Evolutionary conservation across 2,888 invertebrate species (phyloP), one percentile per base, ranked within the genome.

Genomic region (Cerastis rubricosa): DNA sequence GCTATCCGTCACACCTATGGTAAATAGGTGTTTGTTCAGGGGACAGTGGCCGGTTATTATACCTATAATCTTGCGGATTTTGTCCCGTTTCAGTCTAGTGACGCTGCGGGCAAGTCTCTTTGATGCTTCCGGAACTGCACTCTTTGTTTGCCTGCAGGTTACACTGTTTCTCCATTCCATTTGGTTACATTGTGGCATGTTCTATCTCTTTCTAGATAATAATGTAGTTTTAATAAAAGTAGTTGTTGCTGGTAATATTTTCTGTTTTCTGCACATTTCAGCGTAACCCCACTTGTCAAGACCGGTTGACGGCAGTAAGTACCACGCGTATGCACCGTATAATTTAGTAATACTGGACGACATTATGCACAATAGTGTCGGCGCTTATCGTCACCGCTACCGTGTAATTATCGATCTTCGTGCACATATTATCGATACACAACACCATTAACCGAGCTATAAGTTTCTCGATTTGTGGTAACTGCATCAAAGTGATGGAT

Each of bases 301-400:
- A 93, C 92, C 91, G 92, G 94, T 93, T 84, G 72, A 72, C 69
- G 74, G 71, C 76, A 85, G 85, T 83, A 85, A 87, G 86, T 84
- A 84, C 80, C 73, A 69, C 73, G 77, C 78, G 79, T 78, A 76
- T 71, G 87, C 84, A 89, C 92, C 90, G 90, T 94, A 93, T 96
- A 95, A 95, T 96, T 96, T 94, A 91, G 94, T 93, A 94, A 94
- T 95, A 92, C 91, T 91, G 94, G 90, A 91, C 92, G 92, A 94
- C 92, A 95, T 96, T 95, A 95, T 93, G 93, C 93, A 95, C 94
- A 94, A 94, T 95, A 94, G 95, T 94, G 93, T 91, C 90, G 93
- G 91, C 92, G 91, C 90, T 94, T 95, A 94, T 94, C 95, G 90
- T 90, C 91, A 87, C 90, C 71, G 91, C 94, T 93, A 93, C 94